Base-by-base conservation (phyloP, 2,113 vertebrate species). In the Hemiprocne comata region DNA sequence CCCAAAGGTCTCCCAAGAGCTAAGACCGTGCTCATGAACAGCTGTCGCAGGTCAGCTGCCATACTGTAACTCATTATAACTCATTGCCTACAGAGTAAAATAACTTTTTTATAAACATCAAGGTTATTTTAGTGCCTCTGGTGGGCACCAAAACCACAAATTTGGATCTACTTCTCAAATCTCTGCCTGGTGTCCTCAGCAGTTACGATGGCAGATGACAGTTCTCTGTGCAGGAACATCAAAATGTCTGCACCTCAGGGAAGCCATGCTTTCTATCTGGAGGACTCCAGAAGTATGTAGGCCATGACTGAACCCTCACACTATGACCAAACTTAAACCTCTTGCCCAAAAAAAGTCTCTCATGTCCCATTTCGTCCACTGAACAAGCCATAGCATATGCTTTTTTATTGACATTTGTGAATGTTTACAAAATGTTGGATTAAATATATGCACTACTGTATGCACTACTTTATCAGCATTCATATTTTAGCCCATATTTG, bases 1-100 rank as follows among this genome's bases (percentile, higher is more conserved):
- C 40, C 82, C 20, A 46, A 69, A 58, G 7, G 17, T 85, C 76
- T 94, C 21, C n/a, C 40, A 54, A 57, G 57, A 87, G 19, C 38
- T 55, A 13, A 83, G 42, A 31, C 11, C 7, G 11, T 33, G 66
- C 50, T 67, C 53, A 42, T 11, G 0, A 0, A 26, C 58, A 44
- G 58, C 36, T 58, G 46, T n/a, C 1, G 0, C 61, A 75, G 75
- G 46, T 62, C 67, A 70, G 48, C 36, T 69, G 14, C 36, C 31
- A 23, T 4, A 57, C 48, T 64, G 61, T 26, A 71, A 55, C 62
- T 40, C 6, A 1, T 50, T 57, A n/a, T 17, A 88, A 65, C 40
- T 66, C 33, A 38, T 5, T 69, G 61, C 44, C 80, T 55, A 13
- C 42, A 33, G 69, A 74, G 31, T 14, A 80, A 72, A 72, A 6